Base-by-base conservation (phyloP, 2,888 invertebrate species). In the Hybos culiciformis region DNA sequence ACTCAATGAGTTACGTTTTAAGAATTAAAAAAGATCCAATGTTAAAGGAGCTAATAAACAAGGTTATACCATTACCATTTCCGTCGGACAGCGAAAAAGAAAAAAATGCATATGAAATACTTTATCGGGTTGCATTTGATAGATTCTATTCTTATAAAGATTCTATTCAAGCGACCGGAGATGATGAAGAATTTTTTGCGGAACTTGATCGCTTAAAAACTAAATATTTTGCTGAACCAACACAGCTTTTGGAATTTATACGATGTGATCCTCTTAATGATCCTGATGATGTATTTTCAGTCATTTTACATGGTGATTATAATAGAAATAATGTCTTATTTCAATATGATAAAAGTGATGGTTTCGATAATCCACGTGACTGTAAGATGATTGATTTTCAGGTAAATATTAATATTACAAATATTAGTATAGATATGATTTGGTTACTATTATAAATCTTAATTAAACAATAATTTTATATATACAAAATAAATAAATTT, bases 261-360 rank as follows among this genome's bases (percentile, higher is more conserved):
- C 56, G 61, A 17, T 54, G 46, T 4, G 37, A 44, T 3, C 44
- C 53, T 3, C 51, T 51, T 12, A 48, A 39, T 2, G 42, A 53
- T 33, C 46, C 50, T 19, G 62, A 64, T 42, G 47, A 46, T 7
- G 38, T 48, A 5, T 66, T 63, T 48, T 54, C 53, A 5, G 57
- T 57, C 2, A 58, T 65, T 21, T 47, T 60, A 8, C 66, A 65
- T 44, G 66, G 66, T 12, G 66, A 66, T 40, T 66, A 56, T 44
- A 64, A 64, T 53, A 56, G 66, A 3, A 66, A 66, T 50, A 66
- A 66, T 51, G 63, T 66, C 3, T 48, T 66, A 26, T 66, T 65
- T 43, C 56, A 55, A 20, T 58, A 61, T 47, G 53, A 53, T 3
- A n/a, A 41, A 1, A n/a, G n/a, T 3, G 41, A 44, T 12, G 47